Evolutionary conservation across 2,888 invertebrate species (phyloP).

Genomic region (Ichneumoninae sp.): DNA sequence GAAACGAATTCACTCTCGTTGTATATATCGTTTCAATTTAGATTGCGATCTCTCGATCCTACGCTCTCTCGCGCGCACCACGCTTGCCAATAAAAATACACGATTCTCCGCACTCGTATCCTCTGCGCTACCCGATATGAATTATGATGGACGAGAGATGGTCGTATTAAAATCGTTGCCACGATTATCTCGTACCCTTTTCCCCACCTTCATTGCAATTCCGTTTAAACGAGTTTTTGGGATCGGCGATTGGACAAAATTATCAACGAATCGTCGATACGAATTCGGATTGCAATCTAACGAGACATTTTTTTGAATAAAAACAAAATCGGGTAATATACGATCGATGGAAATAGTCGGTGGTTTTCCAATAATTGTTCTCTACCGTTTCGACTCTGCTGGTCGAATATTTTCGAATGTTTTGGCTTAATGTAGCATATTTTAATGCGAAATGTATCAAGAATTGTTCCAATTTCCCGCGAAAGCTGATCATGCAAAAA

Average conservation of each 20-base stretch:
- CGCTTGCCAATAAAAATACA: slow-evolving; percentile 74
- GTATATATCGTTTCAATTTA: slow-evolving; percentile 78
- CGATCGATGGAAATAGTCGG: slow-evolving; percentile 9
- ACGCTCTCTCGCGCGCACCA: slow-evolving; percentile 67
- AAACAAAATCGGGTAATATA: neutral
- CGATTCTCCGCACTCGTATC: slow-evolving; percentile 53
- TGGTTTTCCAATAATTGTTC: neutral
- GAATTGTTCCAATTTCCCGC: no score
- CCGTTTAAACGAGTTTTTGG: slow-evolving; percentile 48
- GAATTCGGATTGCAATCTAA: slow-evolving; percentile 35
- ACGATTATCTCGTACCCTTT: slow-evolving; percentile 23
- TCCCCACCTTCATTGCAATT: neutral
- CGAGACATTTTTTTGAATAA: neutral
- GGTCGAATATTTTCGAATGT: neutral
- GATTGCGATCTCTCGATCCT: slow-evolving; percentile 78
- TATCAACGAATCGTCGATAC: slow-evolving; percentile 22
- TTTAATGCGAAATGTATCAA: no score
- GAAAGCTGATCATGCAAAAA: no score
- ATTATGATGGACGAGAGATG: slow-evolving; percentile 64
- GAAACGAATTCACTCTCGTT: slow-evolving; percentile 39
- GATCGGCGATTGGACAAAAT: slow-evolving; percentile 12
- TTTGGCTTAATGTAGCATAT: no score
- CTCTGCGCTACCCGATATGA: slow-evolving; percentile 67
- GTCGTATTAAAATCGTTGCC: slow-evolving; percentile 54
- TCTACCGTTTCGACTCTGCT: neutral